Conservation (phyloP, 37 sponge, comb jelly and placozoan species). For the Oopsacas minuta region DNA sequence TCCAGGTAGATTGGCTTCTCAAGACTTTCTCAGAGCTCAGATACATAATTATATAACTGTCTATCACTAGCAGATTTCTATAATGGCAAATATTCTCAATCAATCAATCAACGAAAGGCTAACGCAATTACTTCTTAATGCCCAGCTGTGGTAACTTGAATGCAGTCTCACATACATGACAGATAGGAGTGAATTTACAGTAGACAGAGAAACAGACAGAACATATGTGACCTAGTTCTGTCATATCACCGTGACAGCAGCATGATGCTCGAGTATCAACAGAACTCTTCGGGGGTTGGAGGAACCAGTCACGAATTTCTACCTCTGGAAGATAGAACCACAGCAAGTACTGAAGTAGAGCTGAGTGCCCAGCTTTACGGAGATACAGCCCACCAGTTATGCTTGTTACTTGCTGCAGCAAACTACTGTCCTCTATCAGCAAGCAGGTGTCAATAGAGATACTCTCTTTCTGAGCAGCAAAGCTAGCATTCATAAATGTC, state of each 20-base stretch:
- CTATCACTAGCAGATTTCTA: too few relatives aligned
- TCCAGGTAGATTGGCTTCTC: too few relatives aligned
- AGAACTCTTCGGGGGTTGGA: not conserved
- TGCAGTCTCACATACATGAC: not conserved
- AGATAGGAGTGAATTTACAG: not conserved
- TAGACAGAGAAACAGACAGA: not conserved
- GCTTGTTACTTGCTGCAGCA: not conserved
- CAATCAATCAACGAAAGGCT: too few relatives aligned
- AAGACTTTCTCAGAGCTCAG: too few relatives aligned
- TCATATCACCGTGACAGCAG: not conserved
- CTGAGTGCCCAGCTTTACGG: not conserved
- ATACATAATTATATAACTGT: too few relatives aligned
- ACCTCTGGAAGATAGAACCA: not conserved
- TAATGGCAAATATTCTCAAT: too few relatives aligned
- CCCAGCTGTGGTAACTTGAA: not conserved
- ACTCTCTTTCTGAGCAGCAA: not conserved
- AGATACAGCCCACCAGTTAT: constrained; percentile 14
- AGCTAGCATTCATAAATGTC: constrained; percentile 17
- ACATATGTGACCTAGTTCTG: not conserved
- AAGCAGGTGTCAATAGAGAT: not conserved
- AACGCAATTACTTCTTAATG: not conserved
- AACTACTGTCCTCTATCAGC: not conserved
- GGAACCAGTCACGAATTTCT: not conserved
- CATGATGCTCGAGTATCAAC: not conserved
- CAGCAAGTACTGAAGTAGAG: not conserved